These are phyloP conservation scores for Mastomys coucha DNA, from an alignment of 2,113 vertebrate species.

Conservation along the genomic window DNA sequence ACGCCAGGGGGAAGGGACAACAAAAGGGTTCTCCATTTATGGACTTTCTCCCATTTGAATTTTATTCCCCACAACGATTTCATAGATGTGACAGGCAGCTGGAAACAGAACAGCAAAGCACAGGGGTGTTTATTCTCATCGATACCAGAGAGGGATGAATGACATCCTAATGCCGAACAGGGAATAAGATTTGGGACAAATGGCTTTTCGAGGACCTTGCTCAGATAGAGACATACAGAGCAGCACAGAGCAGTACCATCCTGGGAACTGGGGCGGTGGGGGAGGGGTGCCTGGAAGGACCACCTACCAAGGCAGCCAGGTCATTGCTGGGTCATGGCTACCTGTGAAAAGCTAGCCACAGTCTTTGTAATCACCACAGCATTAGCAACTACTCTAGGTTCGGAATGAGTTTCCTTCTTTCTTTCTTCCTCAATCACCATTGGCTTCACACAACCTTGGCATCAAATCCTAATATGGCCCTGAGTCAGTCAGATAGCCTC, in stretches of 20 bases:
- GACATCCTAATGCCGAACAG: constrained; percentile 54
- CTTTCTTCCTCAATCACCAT: not conserved
- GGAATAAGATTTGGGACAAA: not conserved
- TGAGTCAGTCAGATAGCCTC: not conserved
- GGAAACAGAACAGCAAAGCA: constrained; percentile 44
- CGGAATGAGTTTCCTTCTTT: not conserved
- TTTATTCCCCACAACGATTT: constrained; percentile 74
- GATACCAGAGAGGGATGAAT: not conserved
- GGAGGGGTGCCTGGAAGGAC: not conserved
- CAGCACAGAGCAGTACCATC: not conserved
- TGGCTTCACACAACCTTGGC: not conserved
- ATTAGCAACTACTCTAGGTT: not conserved
- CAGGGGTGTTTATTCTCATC: constrained; percentile 24
- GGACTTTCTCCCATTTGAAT: constrained; percentile 64
- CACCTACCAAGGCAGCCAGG: fast-evolving
- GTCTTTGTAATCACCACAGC: not conserved
- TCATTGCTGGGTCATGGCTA: not conserved
- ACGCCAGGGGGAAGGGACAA: constrained; percentile 59
- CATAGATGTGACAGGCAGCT: constrained; percentile 69
- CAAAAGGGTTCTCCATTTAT: constrained; percentile 67
- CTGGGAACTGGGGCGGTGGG: too few relatives aligned
- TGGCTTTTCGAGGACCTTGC: constrained; percentile 5
- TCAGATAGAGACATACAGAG: not conserved
- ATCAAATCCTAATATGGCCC: not conserved
- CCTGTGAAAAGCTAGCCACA: not conserved